A percentile compares a stretch with the other conserved stretches of the same genome.
Conservation (phyloP, 2,113 vertebrate genomes). For the Tetrao urogallus region DNA sequence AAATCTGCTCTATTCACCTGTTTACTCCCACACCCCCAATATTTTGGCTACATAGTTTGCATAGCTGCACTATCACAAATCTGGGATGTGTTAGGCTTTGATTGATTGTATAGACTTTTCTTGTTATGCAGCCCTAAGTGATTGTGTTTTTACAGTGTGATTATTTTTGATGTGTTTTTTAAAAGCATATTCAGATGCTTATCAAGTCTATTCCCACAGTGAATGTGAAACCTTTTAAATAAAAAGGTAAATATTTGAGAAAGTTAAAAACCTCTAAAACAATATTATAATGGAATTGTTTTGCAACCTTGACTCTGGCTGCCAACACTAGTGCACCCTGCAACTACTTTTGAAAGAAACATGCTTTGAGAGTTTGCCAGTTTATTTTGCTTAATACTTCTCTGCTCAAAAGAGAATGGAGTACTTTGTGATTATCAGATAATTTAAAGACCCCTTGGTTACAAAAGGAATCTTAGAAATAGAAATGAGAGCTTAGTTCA, state of each 20-base stretch:
- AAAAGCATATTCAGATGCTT: neutral
- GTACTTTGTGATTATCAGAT: neutral
- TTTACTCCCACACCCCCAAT: rapidly evolving
- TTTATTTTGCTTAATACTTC: neutral
- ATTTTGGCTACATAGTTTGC: neutral
- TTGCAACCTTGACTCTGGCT: neutral
- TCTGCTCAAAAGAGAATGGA: neutral
- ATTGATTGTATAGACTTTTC: neutral
- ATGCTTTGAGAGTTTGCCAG: neutral
- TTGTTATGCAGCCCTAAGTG: neutral
- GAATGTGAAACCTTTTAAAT: neutral
- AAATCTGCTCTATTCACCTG: neutral
- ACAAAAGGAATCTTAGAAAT: neutral
- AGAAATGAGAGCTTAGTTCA: neutral
- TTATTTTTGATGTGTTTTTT: neutral
- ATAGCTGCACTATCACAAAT: neutral
- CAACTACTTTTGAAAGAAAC: neutral
- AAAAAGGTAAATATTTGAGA: conserved; percentile 4
- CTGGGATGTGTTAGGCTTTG: neutral
- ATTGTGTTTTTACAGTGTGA: neutral
- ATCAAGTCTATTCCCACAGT: neutral
- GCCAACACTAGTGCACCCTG: neutral
- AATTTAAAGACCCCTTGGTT: neutral
- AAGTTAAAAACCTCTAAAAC: neutral
- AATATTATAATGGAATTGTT: neutral